Conservation (phyloP, 2,888 invertebrate genomes). For the Chrysodeixis includens region DNA sequence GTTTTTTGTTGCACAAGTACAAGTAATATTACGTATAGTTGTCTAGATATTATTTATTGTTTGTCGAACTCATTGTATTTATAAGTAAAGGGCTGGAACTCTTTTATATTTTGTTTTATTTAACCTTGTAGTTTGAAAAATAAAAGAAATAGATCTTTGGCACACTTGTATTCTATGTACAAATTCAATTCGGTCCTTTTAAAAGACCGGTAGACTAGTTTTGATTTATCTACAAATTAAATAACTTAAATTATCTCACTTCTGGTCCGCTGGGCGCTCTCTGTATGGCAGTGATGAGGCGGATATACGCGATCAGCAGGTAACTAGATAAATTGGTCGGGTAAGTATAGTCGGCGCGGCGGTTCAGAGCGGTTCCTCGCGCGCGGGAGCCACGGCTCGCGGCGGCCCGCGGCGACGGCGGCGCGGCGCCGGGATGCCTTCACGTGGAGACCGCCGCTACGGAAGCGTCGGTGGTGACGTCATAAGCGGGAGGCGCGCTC, state of each 20-base stretch:
- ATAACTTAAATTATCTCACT: constrained; percentile 78
- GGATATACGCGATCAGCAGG: constrained; percentile 63
- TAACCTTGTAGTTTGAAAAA: constrained; percentile 10
- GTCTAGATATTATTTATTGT: constrained; percentile 84
- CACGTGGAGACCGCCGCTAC: constrained; percentile 76
- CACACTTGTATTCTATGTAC: constrained; percentile 65
- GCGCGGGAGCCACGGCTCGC: constrained; percentile 74
- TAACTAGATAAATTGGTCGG: constrained; percentile 65
- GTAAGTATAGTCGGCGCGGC: constrained; percentile 63
- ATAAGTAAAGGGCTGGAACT: constrained; percentile 63
- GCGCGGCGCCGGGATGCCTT: constrained; percentile 51
- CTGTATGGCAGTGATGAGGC: constrained; percentile 70
- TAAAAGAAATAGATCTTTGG: constrained; percentile 64
- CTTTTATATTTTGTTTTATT: constrained; percentile 42
- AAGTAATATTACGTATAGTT: constrained; percentile 74
- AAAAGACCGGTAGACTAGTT: constrained; percentile 76
- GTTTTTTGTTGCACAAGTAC: constrained; percentile 85
- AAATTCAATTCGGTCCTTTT: constrained; percentile 61
- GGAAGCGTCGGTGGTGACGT: constrained; percentile 71
- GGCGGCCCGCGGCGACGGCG: constrained; percentile 55
- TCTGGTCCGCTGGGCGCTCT: constrained; percentile 62
- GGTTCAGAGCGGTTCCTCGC: constrained; percentile 59
- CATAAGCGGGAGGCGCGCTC: constrained; percentile 82
- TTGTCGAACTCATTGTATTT: constrained; percentile 69
- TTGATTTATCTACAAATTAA: constrained; percentile 67